Evolutionary conservation across 1,140 invertebrate genomes (phyloP).

Genomic region (Coelopa frigida): DNA sequence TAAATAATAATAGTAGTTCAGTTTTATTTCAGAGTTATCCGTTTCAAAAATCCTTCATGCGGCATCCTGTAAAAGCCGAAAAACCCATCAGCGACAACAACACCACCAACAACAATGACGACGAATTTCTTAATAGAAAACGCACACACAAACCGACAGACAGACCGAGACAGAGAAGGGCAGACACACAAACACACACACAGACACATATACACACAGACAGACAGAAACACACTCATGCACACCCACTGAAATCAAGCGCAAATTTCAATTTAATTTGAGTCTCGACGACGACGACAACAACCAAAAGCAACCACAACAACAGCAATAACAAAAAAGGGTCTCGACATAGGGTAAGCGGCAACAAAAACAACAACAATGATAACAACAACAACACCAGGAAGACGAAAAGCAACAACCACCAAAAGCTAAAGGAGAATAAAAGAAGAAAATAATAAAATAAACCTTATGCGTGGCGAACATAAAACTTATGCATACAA

Average conservation of each 20-base stretch:
- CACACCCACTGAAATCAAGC: slow-evolving; percentile 14
- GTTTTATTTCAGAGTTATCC: slow-evolving; percentile 1
- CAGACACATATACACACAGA: slow-evolving; percentile 3
- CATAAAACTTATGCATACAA: neutral
- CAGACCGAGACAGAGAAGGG: neutral
- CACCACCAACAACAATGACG: too few relatives aligned
- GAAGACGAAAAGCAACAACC: slow-evolving; percentile 9
- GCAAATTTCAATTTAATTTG: slow-evolving; percentile 17
- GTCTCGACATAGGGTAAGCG: too few relatives aligned
- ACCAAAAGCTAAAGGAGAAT: neutral
- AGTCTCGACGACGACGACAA: slow-evolving; percentile 6
- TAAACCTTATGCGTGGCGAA: neutral
- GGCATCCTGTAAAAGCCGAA: too few relatives aligned
- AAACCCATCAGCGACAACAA: too few relatives aligned
- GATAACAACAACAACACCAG: slow-evolving; percentile 5
- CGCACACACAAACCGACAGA: neutral
- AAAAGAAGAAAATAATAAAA: neutral
- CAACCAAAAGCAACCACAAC: neutral
- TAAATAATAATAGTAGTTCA: slow-evolving; percentile 3
- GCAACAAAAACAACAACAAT: slow-evolving; percentile 5
- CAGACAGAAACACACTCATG: neutral
- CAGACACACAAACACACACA: neutral
- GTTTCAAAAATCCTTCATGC: too few relatives aligned
- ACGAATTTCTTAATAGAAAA: too few relatives aligned
- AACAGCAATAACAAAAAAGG: slow-evolving; percentile 6